Percentiles rank a stretch among this genome's conserved stretches.
These are phyloP conservation scores for Eilema griseolum DNA, from an alignment of 2,888 invertebrate genomes.

Conservation along the genomic window DNA sequence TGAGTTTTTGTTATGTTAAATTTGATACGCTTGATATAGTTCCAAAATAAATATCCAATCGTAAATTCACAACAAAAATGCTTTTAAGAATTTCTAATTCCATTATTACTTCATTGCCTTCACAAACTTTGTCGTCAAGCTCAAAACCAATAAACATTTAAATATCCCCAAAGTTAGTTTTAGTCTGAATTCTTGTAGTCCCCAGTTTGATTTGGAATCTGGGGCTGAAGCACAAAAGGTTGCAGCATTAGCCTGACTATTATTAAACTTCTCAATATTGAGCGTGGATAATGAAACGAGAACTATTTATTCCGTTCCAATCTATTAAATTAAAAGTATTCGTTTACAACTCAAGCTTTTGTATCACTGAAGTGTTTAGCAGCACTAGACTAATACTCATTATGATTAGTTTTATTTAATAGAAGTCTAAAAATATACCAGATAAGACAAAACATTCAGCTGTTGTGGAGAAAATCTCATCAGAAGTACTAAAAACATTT, in stretches of 20 bases:
- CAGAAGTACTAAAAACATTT: too few species aligned
- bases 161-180: constrained; percentile 8
- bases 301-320: not conserved
- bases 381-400: not conserved
- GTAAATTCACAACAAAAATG: not conserved
- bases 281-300: not conserved
- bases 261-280: constrained; percentile 9
- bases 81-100: not conserved
- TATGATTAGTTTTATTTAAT: too few species aligned
- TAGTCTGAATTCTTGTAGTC: not conserved
- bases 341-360: not conserved
- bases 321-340: not conserved
- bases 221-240: not conserved
- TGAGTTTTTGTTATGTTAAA: too few species aligned
- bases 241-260: not conserved
- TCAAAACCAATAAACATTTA: constrained; percentile 7
- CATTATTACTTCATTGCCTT: not conserved
- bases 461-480: too few species aligned
- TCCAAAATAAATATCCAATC: not conserved
- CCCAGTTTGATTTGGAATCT: not conserved
- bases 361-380: not conserved
- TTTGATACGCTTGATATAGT: too few species aligned
- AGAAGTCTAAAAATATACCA: too few species aligned
- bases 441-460: too few species aligned
- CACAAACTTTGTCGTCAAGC: not conserved